Base-by-base conservation (phyloP, 2,888 invertebrate genomes). In the Crocallis elinguaria region DNA sequence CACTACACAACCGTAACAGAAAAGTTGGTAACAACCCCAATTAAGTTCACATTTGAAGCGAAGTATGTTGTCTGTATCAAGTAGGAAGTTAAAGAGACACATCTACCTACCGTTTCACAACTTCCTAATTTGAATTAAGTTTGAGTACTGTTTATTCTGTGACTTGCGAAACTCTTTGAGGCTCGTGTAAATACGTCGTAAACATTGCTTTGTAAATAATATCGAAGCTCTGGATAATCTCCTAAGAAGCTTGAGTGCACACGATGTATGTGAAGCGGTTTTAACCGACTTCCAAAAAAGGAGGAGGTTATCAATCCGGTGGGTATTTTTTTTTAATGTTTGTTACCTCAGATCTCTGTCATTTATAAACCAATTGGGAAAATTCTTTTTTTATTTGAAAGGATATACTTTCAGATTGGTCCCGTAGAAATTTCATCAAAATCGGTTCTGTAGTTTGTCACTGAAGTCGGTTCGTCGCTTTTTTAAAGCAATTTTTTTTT, bases 201-300 rank as follows among this genome's bases (percentile, higher is more conserved):
- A 44, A 44, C 50, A 51, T 51, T 39, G 33, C 50, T 51, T 51
- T 51, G 50, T 43, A 51, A 51, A 51, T 44, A 51, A 51, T 51
- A 44, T 44, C 16, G 32, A 21, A 39, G 29, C 25, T 38, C 21
- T 11, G 38, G 32, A 44, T 51, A 51, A 51, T 51, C 50, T 44
- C 39, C 29, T 27, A 39, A 23, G 29, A 38, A 43, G 43, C 43
- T 50, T 23, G 36, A 38, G 13, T 38, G 38, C 37, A 32, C 30
- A 16, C 12, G 48, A 35, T 32, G 23, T 29, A 25, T 23, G 43
- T 44, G 37, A 43, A 50, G 32, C n/a, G 5, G 32, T 38, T 37
- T 32, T 37, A 29, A 35, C n/a, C 12, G 37, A 3, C 21, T 6
- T 30, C 8, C 30, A 30, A 45, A 35, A 35, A 36, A 29, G 16